Conservation (phyloP, 2,888 invertebrate species). For the Tanytarsus gracilentus region DNA sequence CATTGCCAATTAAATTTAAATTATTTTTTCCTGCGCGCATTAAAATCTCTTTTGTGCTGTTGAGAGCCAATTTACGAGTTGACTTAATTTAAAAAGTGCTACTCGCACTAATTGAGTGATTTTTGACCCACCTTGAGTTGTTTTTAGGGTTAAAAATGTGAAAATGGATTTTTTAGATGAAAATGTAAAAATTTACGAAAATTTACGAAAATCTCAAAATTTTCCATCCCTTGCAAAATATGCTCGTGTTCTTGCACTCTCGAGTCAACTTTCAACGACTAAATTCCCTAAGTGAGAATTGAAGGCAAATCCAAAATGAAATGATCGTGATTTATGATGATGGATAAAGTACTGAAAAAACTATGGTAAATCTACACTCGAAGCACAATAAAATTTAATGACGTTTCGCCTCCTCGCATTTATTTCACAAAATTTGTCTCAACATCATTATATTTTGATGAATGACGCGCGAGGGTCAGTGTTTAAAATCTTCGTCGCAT, state of each 20-base stretch:
- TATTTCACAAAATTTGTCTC: neutral
- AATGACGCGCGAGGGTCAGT: neutral
- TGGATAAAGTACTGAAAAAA: neutral
- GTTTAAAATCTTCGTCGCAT: neutral
- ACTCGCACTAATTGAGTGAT: too few species aligned
- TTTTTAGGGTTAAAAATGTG: too few species aligned
- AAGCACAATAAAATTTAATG: neutral
- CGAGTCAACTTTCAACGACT: too few species aligned
- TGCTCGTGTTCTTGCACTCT: too few species aligned
- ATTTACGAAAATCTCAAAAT: too few species aligned
- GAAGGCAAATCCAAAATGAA: too few species aligned
- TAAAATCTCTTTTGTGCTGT: neutral
- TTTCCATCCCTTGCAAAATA: too few species aligned
- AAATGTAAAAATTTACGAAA: too few species aligned
- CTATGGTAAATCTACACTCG: neutral
- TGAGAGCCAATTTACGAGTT: neutral
- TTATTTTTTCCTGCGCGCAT: neutral
- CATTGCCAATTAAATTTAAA: neutral
- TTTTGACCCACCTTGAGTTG: conserved; percentile 6
- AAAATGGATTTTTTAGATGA: too few species aligned
- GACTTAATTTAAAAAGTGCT: neutral
- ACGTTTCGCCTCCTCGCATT: neutral
- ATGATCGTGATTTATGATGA: neutral
- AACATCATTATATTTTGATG: neutral
- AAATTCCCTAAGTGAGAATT: too few species aligned